Evolutionary conservation across 1,140 invertebrate genomes (phyloP).

Genomic region (Ptiloglossa arizonensis): DNA sequence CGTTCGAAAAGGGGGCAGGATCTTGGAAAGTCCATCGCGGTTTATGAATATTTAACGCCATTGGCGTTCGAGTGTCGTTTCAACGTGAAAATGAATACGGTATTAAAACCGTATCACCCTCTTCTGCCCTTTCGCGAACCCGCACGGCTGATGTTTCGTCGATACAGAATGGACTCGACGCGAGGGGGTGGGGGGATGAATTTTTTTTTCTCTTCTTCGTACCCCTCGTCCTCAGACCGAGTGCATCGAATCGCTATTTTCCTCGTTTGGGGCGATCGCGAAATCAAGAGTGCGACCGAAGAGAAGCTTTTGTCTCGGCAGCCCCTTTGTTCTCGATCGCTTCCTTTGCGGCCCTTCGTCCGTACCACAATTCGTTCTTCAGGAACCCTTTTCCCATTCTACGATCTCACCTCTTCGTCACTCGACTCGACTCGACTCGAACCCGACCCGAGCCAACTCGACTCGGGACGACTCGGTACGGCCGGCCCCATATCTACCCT

Average conservation of each 20-base stretch:
- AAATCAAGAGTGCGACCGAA: constrained; percentile 50
- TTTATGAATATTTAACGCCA: neutral
- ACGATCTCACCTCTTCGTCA: constrained; percentile 58
- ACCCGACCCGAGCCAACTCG: neutral
- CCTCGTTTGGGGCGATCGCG: constrained; percentile 49
- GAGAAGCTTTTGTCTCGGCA: constrained; percentile 59
- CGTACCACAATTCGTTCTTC: constrained; percentile 55
- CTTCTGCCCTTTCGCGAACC: neutral
- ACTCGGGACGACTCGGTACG: too few species aligned
- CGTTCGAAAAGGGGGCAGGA: too few species aligned
- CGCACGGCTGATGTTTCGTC: neutral
- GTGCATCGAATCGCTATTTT: constrained; percentile 57
- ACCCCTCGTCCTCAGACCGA: neutral
- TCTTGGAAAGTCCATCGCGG: neutral
- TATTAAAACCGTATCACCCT: neutral
- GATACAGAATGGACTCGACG: neutral
- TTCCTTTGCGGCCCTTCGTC: constrained; percentile 58
- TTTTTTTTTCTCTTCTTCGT: neutral
- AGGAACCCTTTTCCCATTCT: constrained; percentile 54
- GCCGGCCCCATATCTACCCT: constrained; percentile 7
- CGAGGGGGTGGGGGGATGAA: neutral
- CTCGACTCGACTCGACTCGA: constrained; percentile 34
- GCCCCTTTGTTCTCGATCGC: constrained; percentile 54
- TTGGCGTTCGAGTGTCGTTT: neutral
- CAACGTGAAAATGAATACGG: neutral